phyloP scores from a whole-genome alignment of 2,113 vertebrate genomes.

The Junco hyemalis region DNA sequence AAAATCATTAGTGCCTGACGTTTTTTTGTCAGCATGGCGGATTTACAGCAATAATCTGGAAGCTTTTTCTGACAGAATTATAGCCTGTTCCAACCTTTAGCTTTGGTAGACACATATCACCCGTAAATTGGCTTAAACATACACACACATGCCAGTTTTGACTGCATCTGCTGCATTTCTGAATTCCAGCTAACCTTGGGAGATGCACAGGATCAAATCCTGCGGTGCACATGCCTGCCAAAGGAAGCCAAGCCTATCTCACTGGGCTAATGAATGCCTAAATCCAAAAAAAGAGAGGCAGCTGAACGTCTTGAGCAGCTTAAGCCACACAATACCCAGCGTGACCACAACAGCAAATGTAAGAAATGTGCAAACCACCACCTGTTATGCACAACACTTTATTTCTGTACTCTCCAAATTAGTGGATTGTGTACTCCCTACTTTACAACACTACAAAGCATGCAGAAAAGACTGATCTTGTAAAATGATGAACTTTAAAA shows the following conservation, averaged over 20 bases:
- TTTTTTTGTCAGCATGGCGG: background rate
- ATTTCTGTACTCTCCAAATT: background rate
- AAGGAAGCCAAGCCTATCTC: background rate
- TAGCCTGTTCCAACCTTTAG: background rate
- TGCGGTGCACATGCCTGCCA: background rate
- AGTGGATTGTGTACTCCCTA: background rate
- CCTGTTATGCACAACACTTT: background rate
- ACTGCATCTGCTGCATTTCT: background rate
- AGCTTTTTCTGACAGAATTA: background rate
- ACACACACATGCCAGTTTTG: rapidly evolving
- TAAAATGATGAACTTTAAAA: constrained; percentile 12
- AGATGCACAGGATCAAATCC: background rate
- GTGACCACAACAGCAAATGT: background rate
- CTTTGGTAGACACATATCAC: background rate
- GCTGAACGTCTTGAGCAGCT: background rate
- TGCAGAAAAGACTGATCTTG: background rate
- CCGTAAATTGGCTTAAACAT: background rate
- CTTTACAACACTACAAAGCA: background rate
- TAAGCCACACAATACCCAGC: background rate
- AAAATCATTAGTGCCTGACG: background rate
- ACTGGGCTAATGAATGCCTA: background rate
- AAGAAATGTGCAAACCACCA: background rate
- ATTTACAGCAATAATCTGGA: background rate
- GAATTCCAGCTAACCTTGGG: background rate
- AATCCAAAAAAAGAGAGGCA: background rate